Evolutionary conservation across 2,113 vertebrate species (phyloP).

Genomic region (Macheiramphus alcinus): DNA sequence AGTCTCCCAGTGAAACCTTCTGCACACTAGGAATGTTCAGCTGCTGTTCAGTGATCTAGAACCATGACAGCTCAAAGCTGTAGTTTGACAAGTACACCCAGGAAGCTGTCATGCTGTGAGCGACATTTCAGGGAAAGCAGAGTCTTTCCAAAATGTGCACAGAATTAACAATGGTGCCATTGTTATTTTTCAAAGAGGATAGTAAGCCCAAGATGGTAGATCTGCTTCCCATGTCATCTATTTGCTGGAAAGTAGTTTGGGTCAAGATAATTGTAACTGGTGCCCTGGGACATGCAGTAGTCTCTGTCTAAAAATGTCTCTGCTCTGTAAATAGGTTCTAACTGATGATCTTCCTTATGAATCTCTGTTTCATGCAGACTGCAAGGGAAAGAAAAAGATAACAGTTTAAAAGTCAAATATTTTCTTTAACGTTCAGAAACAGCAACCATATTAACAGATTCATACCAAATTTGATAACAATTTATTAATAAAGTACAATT

Average conservation of each 20-base stretch:
- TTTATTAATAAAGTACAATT: background rate
- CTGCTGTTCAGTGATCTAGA: slow-evolving; percentile 75
- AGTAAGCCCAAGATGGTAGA: slow-evolving; percentile 56
- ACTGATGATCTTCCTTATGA: slow-evolving; percentile 91
- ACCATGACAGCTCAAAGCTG: slow-evolving; percentile 73
- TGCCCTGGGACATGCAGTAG: slow-evolving; percentile 95
- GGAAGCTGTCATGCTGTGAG: slow-evolving; percentile 78
- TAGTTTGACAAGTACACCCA: slow-evolving; percentile 74
- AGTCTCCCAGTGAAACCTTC: slow-evolving; percentile 69
- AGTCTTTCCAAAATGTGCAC: slow-evolving; percentile 78
- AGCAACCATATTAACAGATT: background rate
- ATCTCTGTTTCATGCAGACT: slow-evolving; percentile 94
- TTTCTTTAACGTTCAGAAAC: background rate
- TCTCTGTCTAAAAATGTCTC: slow-evolving; percentile 97
- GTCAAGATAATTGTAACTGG: slow-evolving; percentile 99
- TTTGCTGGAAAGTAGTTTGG: slow-evolving; percentile 99
- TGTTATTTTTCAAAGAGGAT: slow-evolving; percentile 74
- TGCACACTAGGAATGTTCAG: slow-evolving; percentile 85
- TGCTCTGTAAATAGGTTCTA: slow-evolving; percentile 91
- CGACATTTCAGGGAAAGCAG: slow-evolving; percentile 78
- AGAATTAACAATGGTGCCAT: slow-evolving; percentile 73
- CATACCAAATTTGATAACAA: background rate
- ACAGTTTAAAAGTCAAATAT: slow-evolving; percentile 31
- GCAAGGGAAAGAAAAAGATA: slow-evolving; percentile 62
- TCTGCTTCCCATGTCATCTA: slow-evolving; percentile 94